Evolutionary conservation across 2,113 vertebrate species (phyloP), one percentile per base, ranked within the genome.

Genomic region (Eira barbara): DNA sequence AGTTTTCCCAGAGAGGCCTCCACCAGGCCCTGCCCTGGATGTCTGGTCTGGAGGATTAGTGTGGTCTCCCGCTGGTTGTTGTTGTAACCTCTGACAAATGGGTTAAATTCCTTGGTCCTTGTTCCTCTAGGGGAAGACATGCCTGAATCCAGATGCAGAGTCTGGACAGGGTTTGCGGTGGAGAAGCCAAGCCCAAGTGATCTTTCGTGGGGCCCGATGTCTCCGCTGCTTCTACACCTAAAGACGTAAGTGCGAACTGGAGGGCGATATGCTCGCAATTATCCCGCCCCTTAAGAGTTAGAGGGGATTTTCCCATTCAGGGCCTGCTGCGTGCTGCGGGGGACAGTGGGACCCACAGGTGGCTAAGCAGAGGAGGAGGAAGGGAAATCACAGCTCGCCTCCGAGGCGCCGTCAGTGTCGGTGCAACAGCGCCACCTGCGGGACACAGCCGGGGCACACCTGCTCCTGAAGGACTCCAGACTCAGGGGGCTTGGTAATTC

Each of bases 341-440:
- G 76, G 36, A 36, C 34, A 55, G 57, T 39, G 67, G 79, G 23
- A 83, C 57, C 17, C 0, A 2, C 14, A 27, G 57, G 34, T 59
- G 18, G 74, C 23, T 0, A 18, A 31, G 27, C 27, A 9, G 17
- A 21, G 27, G 27, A 17, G 42, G 18, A 61, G 52, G 49, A 92
- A 71, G 29, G n/a, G 23, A 88, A 65, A 87, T 14, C 73, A 34
- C 82, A 47, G 23, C 23, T 85, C 20, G 20, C 29, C 52, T 47
- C n/a, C 10, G 34, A 81, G n/a, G 34, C 4, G 4, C 0, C 7
- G 8, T 9, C 18, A 7, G 29, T 4, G 29, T 52, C 34, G 2
- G 18, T 34, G 55, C 91, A 45, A 82, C 59, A 91, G 39, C 2
- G 29, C 76, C 96, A 52, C 76, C 96, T 94, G 57, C 42, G 11